These are phyloP conservation scores for Stenchaetothrips biformis DNA, from an alignment of 2,888 invertebrate genomes.

Conservation along the genomic window DNA sequence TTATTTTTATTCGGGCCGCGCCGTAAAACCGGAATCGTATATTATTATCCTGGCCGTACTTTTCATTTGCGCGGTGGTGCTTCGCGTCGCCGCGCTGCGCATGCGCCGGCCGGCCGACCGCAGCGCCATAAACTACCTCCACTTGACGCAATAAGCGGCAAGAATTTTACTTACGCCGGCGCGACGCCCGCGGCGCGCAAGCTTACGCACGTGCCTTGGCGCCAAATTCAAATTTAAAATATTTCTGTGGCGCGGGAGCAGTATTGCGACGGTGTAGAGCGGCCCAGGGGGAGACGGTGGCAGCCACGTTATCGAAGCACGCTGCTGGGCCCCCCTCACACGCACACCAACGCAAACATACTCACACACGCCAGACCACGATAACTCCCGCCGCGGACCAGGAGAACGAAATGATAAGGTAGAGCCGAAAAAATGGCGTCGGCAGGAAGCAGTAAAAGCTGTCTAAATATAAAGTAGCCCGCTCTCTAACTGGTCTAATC, in stretches of 20 bases:
- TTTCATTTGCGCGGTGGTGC: neutral
- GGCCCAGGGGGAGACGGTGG: no score
- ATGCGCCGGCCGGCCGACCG: neutral
- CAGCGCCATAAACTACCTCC: neutral
- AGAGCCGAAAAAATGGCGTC: no score
- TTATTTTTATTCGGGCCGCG: conserved; percentile 3
- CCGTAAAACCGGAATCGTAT: conserved; percentile 12
- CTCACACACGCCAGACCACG: no score
- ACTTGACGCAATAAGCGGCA: neutral
- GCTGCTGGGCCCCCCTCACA: no score
- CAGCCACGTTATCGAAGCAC: no score
- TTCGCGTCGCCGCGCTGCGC: neutral
- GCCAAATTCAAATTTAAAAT: neutral
- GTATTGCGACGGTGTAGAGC: neutral
- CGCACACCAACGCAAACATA: no score
- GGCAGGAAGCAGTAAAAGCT: no score
- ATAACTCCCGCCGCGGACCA: no score
- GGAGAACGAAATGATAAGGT: no score
- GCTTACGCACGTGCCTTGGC: neutral
- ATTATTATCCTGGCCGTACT: conserved; percentile 6
- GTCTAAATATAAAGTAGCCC: neutral
- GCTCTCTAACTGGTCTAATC: neutral
- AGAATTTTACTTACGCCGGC: neutral
- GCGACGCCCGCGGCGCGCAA: neutral
- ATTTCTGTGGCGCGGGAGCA: neutral